Evolutionary conservation across 2,888 invertebrate genomes (phyloP).

Genomic region (Augiades crinisus): DNA sequence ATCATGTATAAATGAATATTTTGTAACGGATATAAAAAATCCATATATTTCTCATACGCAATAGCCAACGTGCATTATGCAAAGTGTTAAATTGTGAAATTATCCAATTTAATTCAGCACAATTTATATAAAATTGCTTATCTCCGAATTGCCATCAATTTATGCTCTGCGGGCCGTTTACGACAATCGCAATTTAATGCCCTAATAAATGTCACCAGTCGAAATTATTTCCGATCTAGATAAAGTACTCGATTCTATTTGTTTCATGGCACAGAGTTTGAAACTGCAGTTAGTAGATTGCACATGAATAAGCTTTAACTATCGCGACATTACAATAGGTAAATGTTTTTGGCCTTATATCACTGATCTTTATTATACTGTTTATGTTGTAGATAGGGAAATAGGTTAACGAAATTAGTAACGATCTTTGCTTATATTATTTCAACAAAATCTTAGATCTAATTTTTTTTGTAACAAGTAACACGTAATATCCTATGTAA

Average conservation of each 20-base stretch:
- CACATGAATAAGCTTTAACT: not conserved
- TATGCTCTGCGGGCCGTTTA: not conserved
- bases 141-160: constrained; percentile 6
- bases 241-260: not conserved
- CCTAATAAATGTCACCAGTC: constrained; percentile 5
- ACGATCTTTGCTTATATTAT: no score
- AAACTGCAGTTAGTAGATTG: not conserved
- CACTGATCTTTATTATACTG: not conserved
- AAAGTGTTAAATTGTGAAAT: constrained; percentile 1
- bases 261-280: not conserved
- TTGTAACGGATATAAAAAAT: no score
- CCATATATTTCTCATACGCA: no score
- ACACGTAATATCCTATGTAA: no score
- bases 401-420: no score
- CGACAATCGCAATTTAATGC: constrained; percentile 4
- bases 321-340: not conserved
- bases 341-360: not conserved
- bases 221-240: not conserved
- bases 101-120: not conserved
- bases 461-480: no score
- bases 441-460: no score
- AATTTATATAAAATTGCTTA: constrained; percentile 12
- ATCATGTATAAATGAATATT: no score
- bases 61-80: no score
- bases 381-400: no score